Base-by-base conservation (phyloP, 2,888 invertebrate genomes). In the Dryococelus australis region DNA sequence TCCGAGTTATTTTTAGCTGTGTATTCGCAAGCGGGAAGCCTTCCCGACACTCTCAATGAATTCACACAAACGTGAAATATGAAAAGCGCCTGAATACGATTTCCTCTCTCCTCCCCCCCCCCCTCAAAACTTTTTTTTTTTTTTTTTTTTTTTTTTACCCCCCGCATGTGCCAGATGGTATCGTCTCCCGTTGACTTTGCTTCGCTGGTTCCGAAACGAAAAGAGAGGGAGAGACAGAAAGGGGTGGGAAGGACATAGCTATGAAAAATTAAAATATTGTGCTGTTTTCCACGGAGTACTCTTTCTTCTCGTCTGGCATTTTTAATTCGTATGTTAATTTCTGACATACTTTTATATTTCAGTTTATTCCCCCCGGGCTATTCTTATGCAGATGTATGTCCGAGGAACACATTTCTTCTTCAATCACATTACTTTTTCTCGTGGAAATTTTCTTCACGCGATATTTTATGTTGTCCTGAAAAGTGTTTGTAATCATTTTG, bases 51-150 rank as follows among this genome's bases (percentile, higher is more conserved):
- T n/a, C 65, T 16, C 65, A 65, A 65, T 65, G 65, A 20, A 65
- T 65, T 65, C 65, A 65, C 24, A 65, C 65, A 65, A 65, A 65
- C 65, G 65, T 65, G 65, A 65, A 65, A 65, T 65, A 65, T 65
- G 65, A 65, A 65, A 65, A 65, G 65, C 65, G 6, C n/a, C 24
- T 16, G 65, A 65, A 65, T 65, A 65, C 16, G 65, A 65, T 65
- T 65, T 65, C n/a, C 65, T 65, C 65, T 65, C 65, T 65, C n/a
- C 0, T 1, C 20, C 65, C 8, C 6, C 24, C n/a, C 0, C n/a
- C n/a, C n/a, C n/a, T n/a, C n/a, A n/a, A n/a, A n/a, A n/a, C n/a
- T n/a, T n/a, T n/a, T n/a, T n/a, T n/a, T n/a, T n/a, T n/a, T n/a
- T n/a, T n/a, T n/a, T n/a, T n/a, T 65, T n/a, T n/a, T 65, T 65